Evolutionary conservation across 1,140 invertebrate genomes (phyloP).

Genomic region (Dendrolimus punctatus): DNA sequence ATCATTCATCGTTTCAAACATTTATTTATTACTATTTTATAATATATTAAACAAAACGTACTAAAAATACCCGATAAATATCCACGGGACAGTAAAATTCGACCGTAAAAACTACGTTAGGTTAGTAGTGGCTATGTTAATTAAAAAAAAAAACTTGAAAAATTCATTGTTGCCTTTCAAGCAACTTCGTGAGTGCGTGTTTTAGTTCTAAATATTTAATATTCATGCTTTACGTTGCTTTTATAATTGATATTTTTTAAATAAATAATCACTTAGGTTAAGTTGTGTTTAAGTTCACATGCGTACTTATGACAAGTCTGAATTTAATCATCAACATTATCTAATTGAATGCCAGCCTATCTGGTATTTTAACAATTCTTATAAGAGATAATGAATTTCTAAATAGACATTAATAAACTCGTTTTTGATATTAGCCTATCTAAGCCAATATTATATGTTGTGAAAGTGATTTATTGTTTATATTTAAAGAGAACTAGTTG

Average conservation of each 20-base stretch:
- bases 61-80: neutral
- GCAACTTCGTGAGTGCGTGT: slow-evolving; percentile 56
- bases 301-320: slow-evolving; percentile 5
- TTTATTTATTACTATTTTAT: no score
- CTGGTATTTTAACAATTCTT: no score
- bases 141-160: slow-evolving; percentile 17
- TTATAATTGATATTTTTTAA: slow-evolving; percentile 16
- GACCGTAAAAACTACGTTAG: neutral
- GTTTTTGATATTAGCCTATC: no score
- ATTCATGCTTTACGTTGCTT: slow-evolving; percentile 9
- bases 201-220: slow-evolving; percentile 39
- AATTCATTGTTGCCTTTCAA: slow-evolving; percentile 30
- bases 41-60: slow-evolving; percentile 6
- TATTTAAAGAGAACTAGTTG: no score
- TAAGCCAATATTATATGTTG: no score
- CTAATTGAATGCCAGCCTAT: neutral
- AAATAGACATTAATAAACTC: no score
- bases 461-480: no score
- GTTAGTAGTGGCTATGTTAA: slow-evolving; percentile 49
- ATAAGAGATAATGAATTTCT: no score
- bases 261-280: no score
- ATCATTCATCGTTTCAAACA: no score
- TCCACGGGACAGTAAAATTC: neutral
- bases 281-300: neutral
- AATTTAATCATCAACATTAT: neutral